Conservation (phyloP, 2,797 vertebrate genomes). For the Anabas testudineus region DNA sequence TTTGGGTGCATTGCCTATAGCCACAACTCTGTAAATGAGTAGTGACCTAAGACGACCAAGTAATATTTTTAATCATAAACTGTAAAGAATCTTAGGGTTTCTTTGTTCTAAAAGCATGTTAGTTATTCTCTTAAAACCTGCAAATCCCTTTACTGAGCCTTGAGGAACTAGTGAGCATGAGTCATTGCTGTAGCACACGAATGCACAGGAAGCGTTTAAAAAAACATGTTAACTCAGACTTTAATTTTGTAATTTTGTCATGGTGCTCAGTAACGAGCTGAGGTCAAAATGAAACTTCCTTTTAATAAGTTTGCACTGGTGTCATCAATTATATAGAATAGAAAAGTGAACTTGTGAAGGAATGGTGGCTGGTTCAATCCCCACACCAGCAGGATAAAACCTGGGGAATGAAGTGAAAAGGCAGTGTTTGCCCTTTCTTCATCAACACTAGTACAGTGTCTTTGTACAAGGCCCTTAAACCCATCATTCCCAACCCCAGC, state of each 20-base stretch:
- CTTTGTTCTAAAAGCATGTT: neutral
- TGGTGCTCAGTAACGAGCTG: neutral
- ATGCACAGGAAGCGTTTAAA: no score
- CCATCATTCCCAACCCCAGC: no score
- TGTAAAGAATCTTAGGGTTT: neutral
- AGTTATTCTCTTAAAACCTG: constrained; percentile 2
- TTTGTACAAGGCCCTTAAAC: no score
- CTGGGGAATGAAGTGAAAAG: no score
- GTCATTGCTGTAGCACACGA: no score
- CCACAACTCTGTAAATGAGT: constrained; percentile 15
- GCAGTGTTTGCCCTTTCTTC: no score
- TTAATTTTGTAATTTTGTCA: neutral
- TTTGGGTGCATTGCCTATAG: constrained; percentile 15
- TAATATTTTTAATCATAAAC: constrained; percentile 5
- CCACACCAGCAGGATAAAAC: no score
- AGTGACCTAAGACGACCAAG: neutral
- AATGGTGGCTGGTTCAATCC: no score
- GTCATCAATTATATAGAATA: neutral
- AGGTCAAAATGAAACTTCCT: neutral
- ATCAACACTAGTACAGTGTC: no score
- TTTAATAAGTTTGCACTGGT: neutral
- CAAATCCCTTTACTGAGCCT: constrained; percentile 1
- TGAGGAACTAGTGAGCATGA: neutral
- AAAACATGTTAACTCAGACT: no score
- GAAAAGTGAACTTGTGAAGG: no score